phyloP scores from a whole-genome alignment of 2,888 invertebrate genomes.

The Chaetogeoica ovagalla region DNA sequence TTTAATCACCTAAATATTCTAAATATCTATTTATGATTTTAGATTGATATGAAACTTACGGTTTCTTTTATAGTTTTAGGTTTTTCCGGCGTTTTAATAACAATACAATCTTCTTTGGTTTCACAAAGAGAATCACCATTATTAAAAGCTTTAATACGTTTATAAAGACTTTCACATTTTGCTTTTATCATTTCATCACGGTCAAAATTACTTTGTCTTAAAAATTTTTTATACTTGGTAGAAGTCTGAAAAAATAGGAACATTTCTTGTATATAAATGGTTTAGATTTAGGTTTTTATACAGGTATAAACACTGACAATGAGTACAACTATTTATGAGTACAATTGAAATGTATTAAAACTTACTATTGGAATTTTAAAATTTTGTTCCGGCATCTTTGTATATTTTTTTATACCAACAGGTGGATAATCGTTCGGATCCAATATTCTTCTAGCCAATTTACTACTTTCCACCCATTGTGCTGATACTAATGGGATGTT shows the following conservation, averaged over 20 bases:
- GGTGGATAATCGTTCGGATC: slow-evolving; percentile 26
- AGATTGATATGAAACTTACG: neutral
- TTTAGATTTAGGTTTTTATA: neutral
- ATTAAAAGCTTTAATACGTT: neutral
- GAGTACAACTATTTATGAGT: neutral
- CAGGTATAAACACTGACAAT: neutral
- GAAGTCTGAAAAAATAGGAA: slow-evolving; percentile 17
- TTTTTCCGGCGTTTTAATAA: neutral
- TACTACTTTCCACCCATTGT: slow-evolving; percentile 20
- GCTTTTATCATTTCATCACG: neutral
- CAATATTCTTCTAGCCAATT: slow-evolving; percentile 31
- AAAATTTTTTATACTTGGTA: slow-evolving; percentile 2
- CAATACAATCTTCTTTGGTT: neutral
- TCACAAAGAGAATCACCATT: neutral
- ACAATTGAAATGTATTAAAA: neutral
- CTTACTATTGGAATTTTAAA: slow-evolving; percentile 4
- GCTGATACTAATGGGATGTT: slow-evolving; percentile 47
- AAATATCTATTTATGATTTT: too few relatives aligned
- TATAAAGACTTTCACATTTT: slow-evolving; percentile 5
- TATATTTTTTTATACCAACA: slow-evolving; percentile 20
- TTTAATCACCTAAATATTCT: too few relatives aligned
- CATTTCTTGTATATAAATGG: neutral
- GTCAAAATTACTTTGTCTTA: slow-evolving; percentile 23
- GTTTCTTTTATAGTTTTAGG: slow-evolving; percentile 7
- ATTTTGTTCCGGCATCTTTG: neutral